These are phyloP conservation scores for Cliona cf. orientalis DNA, from an alignment of 37 sponge, comb jelly and placozoan species.

Conservation along the genomic window DNA sequence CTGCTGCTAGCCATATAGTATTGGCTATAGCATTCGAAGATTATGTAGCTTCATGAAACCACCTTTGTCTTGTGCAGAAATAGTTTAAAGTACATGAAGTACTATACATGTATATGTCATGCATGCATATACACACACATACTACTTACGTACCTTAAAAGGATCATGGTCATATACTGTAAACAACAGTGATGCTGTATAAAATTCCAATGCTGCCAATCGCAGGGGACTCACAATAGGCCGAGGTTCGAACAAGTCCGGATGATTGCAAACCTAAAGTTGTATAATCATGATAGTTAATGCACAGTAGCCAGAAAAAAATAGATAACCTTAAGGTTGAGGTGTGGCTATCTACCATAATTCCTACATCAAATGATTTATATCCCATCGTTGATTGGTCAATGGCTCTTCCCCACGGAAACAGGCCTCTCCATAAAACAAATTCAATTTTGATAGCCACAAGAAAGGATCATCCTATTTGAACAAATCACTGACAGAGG, in stretches of 20 bases:
- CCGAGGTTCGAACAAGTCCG: slow-evolving; percentile 96
- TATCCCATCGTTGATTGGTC: too few relatives aligned
- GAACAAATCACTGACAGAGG: too few relatives aligned
- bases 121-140: neutral
- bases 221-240: slow-evolving; percentile 85
- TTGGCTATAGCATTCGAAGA: neutral
- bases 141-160: slow-evolving; percentile 54
- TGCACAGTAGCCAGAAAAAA: too few relatives aligned
- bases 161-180: slow-evolving; percentile 57
- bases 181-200: slow-evolving; percentile 73
- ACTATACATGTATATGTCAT: neutral
- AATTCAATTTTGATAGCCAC: too few relatives aligned
- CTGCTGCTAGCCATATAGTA: too few relatives aligned
- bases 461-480: too few relatives aligned
- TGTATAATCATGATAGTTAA: neutral
- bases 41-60: neutral
- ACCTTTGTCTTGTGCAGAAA: too few relatives aligned
- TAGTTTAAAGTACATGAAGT: neutral
- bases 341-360: too few relatives aligned
- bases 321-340: too few relatives aligned
- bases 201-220: slow-evolving; percentile 66
- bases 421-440: too few relatives aligned
- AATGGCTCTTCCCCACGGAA: too few relatives aligned
- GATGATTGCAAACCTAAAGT: slow-evolving; percentile 97
- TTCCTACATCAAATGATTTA: too few relatives aligned